These are phyloP conservation scores for Phalacrocorax carbo DNA, from an alignment of 2,113 vertebrate genomes.

Conservation along the genomic window DNA sequence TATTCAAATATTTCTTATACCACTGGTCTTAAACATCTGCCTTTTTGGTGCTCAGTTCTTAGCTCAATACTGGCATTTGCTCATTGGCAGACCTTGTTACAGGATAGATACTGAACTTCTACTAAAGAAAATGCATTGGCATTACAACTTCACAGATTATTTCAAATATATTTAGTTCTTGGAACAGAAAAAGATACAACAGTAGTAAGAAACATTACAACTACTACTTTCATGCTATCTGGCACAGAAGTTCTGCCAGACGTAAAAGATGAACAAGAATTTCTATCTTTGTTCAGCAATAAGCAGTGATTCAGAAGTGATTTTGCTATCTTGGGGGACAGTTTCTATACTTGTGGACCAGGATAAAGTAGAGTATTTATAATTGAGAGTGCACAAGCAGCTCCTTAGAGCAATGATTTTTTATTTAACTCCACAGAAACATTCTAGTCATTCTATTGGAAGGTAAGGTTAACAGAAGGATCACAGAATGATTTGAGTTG, in stretches of 20 bases:
- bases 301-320: neutral
- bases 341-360: neutral
- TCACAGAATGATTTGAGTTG: neutral
- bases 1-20: neutral
- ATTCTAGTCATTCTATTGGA: neutral
- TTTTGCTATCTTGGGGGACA: neutral
- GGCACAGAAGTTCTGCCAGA: neutral
- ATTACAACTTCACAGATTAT: neutral
- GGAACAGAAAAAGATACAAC: neutral
- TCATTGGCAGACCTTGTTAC: neutral
- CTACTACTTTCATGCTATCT: neutral
- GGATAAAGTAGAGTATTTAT: neutral
- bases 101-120: neutral
- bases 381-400: neutral
- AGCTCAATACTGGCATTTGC: neutral
- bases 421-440: neutral
- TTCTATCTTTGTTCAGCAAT: neutral
- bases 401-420: neutral
- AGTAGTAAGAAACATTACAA: neutral
- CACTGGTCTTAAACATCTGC: neutral
- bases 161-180: neutral
- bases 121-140: neutral
- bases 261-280: neutral
- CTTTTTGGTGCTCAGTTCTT: neutral
- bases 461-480: neutral